Base-by-base conservation (phyloP, 2,113 vertebrate genomes). In the Calidris pygmaea region DNA sequence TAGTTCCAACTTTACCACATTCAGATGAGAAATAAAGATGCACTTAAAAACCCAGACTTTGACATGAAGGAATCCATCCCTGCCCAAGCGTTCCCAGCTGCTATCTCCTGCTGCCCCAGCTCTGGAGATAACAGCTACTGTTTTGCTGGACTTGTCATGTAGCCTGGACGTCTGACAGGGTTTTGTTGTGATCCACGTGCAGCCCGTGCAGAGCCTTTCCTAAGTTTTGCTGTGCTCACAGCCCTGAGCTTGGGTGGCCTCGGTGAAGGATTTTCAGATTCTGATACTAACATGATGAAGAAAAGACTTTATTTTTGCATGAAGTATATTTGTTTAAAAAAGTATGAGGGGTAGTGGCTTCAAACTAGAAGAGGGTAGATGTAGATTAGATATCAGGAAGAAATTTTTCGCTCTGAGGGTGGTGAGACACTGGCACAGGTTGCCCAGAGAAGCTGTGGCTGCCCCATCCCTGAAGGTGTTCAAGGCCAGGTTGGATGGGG, bases 91-190 rank as follows among this genome's bases (percentile, higher is more conserved):
- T 53, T 90, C 85, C 22, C 90, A 96, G 88, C 86, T 81, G 73
- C 88, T 91, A 48, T 87, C 80, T 92, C 7, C n/a, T 20, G 63
- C 95, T 95, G 93, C 95, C 90, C 92, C 60, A 37, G 59, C 95
- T 43, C 93, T 22, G 56, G 1, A 95, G 88, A 85, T 90, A 95
- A 90, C 89, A 85, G 95, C 96, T 95, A 95, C 96, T 95, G 96
- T 94, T 93, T 45, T 79, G 83, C 94, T 95, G 94, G 77, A 50
- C 80, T 85, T 87, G 73, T 84, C 83, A 39, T 89, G 79, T 5
- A 92, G 79, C 79, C 85, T 89, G 93, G 72, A 94, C 78, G 56
- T 5, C 92, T 92, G 90, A 77, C 24, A 74, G 73, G 63, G 6
- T 0, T 67, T 80, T 73, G 68, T 34, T 76, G 75, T 6, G 76